These are phyloP conservation scores for Apeira syringaria DNA, from an alignment of 2,888 invertebrate species.

Conservation along the genomic window DNA sequence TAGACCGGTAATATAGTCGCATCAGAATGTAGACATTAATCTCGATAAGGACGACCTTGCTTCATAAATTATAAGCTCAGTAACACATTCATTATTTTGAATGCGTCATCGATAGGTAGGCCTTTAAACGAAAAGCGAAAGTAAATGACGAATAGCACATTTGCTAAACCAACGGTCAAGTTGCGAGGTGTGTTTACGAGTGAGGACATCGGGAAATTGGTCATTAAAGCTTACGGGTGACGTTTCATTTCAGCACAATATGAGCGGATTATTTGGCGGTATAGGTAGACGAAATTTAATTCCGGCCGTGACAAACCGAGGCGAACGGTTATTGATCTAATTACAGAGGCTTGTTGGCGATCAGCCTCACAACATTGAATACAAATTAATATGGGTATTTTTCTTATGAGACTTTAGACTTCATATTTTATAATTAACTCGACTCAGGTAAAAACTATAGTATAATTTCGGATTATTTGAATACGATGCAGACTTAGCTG, in stretches of 20 bases:
- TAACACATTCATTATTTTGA: no score
- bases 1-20: constrained; percentile 26
- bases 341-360: constrained; percentile 18
- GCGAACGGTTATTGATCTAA: constrained; percentile 23
- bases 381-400: no score
- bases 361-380: constrained; percentile 3
- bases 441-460: no score
- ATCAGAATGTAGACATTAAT: constrained; percentile 12
- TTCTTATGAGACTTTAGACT: no score
- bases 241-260: constrained; percentile 49
- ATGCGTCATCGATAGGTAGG: no score
- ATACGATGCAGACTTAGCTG: no score
- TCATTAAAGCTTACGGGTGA: constrained; percentile 38
- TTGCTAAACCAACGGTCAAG: no score
- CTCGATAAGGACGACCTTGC: constrained; percentile 18
- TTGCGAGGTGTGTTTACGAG: background rate
- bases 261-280: constrained; percentile 28
- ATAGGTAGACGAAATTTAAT: constrained; percentile 39
- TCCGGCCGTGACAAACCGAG: constrained; percentile 33
- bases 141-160: no score
- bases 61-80: constrained; percentile 20
- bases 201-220: constrained; percentile 27
- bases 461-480: no score
- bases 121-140: no score
- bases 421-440: no score